These are phyloP conservation scores for Lumbricus terrestris DNA, from an alignment of 2,888 invertebrate genomes.

Conservation along the genomic window DNA sequence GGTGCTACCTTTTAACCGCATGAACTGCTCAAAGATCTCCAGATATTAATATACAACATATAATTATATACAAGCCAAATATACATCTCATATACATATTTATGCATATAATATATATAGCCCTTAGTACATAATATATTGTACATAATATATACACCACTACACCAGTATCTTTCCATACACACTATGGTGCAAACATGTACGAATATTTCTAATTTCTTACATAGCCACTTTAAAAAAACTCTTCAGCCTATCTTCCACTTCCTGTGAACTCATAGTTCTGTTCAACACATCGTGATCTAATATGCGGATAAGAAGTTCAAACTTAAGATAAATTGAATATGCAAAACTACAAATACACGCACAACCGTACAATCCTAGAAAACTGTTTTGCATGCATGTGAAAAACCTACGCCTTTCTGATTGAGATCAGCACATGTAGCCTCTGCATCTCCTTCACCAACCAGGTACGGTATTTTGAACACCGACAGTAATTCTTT, in stretches of 20 bases:
- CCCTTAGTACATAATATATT: background rate
- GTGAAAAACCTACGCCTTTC: slow-evolving; percentile 64
- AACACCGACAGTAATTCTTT: slow-evolving; percentile 72
- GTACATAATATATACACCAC: too few relatives aligned
- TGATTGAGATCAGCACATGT: slow-evolving; percentile 81
- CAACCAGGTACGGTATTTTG: slow-evolving; percentile 78
- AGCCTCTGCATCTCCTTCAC: slow-evolving; percentile 84
- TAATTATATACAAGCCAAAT: too few relatives aligned
- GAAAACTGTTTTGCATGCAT: background rate
- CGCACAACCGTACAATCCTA: background rate
- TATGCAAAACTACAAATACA: background rate
- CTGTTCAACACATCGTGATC: background rate
- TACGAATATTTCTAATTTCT: background rate
- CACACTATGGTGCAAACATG: background rate
- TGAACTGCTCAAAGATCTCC: background rate
- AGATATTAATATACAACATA: too few relatives aligned
- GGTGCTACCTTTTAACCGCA: background rate
- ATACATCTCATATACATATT: too few relatives aligned
- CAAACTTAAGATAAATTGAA: background rate
- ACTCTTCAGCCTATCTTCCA: too few relatives aligned
- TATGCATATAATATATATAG: too few relatives aligned
- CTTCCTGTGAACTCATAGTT: too few relatives aligned
- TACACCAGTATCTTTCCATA: background rate
- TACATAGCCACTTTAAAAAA: too few relatives aligned
- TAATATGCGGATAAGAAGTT: too few relatives aligned